These are phyloP conservation scores for Halcyon badia DNA, from an alignment of 2,797 vertebrate species.

Conservation along the genomic window DNA sequence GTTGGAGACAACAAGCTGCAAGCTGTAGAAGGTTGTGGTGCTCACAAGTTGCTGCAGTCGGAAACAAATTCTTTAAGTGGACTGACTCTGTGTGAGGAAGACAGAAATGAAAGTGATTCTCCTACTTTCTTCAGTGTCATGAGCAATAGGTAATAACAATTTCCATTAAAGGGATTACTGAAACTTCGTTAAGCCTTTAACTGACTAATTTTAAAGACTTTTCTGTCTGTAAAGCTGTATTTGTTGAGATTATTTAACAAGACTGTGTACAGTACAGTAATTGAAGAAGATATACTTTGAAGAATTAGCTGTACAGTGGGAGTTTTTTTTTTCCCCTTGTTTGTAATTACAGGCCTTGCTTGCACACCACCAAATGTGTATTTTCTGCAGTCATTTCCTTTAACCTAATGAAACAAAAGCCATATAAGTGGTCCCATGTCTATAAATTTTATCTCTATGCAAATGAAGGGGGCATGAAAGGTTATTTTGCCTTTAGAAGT, in stretches of 20 bases:
- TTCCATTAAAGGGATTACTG: neutral
- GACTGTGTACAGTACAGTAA: neutral
- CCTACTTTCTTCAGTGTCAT: constrained; percentile 99
- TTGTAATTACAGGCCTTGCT: neutral
- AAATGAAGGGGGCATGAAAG: neutral
- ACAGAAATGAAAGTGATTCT: constrained; percentile 73
- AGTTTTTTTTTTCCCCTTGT: neutral
- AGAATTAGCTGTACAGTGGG: neutral
- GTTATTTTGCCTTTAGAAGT: neutral
- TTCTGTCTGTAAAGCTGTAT: neutral
- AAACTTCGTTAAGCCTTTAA: neutral
- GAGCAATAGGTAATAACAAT: constrained; percentile 91
- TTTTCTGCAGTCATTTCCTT: neutral
- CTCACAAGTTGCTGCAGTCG: neutral
- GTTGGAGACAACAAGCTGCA: constrained; percentile 53
- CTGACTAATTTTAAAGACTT: neutral
- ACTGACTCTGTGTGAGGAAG: constrained; percentile 40
- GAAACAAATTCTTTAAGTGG: neutral
- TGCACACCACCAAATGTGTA: neutral
- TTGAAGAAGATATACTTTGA: neutral
- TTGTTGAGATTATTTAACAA: neutral
- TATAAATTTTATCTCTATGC: neutral
- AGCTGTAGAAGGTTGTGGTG: constrained; percentile 53
- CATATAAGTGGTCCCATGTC: neutral
- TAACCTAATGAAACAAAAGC: neutral